Evolutionary conservation across 2,797 vertebrate species (phyloP), one percentile per base, ranked within the genome.

Genomic region (Triplophysa yarkandensis): DNA sequence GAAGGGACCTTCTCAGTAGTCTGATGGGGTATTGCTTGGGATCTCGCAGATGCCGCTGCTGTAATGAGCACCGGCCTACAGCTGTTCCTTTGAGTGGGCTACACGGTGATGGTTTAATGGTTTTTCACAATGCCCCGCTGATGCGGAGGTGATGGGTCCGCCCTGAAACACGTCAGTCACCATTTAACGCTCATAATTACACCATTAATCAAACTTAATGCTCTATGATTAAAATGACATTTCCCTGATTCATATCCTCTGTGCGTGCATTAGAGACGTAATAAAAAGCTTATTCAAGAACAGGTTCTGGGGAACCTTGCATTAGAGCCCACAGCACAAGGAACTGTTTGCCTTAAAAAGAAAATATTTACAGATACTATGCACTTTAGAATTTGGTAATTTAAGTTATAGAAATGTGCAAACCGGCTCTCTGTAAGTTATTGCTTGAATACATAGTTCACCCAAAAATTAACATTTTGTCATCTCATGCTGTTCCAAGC

Each of bases 201-300:
- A 71, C 67, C 63, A 75, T 78, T 69, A 78, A 78, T 81, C 79
- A 68, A 74, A 64, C 16, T 17, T 74, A 43, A 50, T 21, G 65
- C 58, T n/a, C 30, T 62, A 9, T 52, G 74, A 52, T 78, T 68
- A 44, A 68, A 52, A n/a, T 28, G 14, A 65, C 54, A 66, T 66
- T 67, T 58, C 34, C 25, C 58, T 48, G 48, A 62, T 61, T 78
- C 66, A 68, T 57, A 78, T 68, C 48, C 57, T 36, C 14, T 9
- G 19, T 39, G 71, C 39, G 4, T 21, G 32, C 25, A 68, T 61
- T 36, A 68, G 64, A 54, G 19, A 78, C 0, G 30, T 44, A 36
- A 63, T 17, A 66, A 25, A 34, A 54, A 50, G 28, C 41, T 55
- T 25, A 3, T 44, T 60, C n/a, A 30, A 6, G 21, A 60, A 14